phyloP scores from a whole-genome alignment of 1,140 invertebrate genomes.

The Drosophila jambulina region DNA sequence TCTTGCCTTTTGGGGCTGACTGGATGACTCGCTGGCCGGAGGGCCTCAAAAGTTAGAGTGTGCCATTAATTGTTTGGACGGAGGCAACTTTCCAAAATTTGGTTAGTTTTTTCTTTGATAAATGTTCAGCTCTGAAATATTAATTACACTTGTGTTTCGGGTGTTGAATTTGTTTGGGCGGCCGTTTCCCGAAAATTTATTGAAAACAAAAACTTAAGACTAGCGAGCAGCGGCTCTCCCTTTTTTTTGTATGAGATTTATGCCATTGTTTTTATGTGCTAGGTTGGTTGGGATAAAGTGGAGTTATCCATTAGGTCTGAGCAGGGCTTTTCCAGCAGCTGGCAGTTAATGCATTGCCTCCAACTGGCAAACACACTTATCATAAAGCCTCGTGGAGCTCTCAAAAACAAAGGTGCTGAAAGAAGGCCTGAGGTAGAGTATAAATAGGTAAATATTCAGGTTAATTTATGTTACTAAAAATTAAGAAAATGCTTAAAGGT shows the following conservation, averaged over 20 bases:
- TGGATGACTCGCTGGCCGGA: not conserved
- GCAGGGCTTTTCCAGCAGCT: slow-evolving; percentile 19
- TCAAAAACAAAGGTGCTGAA: not conserved
- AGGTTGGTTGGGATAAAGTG: slow-evolving; percentile 22
- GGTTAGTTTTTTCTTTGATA: slow-evolving; percentile 67
- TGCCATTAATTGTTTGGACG: slow-evolving; percentile 74
- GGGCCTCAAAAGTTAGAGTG: slow-evolving; percentile 53
- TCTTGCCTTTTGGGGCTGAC: slow-evolving; percentile 34
- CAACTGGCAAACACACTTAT: slow-evolving; percentile 36
- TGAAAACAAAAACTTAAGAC: slow-evolving; percentile 73
- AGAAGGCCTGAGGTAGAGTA: not conserved
- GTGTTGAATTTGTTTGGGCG: slow-evolving; percentile 67
- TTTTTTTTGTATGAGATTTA: slow-evolving; percentile 55
- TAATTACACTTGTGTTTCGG: slow-evolving; percentile 74
- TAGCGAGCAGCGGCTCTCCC: slow-evolving; percentile 13
- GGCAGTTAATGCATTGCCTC: slow-evolving; percentile 37
- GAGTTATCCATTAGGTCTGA: slow-evolving; percentile 39
- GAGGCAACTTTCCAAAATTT: slow-evolving; percentile 72
- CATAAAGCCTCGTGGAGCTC: not conserved
- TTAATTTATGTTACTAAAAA: not conserved
- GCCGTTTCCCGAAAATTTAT: slow-evolving; percentile 64
- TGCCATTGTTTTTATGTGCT: slow-evolving; percentile 59
- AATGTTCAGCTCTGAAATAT: slow-evolving; percentile 76
- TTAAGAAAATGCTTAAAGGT: not conserved
- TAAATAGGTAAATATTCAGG: not conserved